Conservation (phyloP, 2,113 vertebrate genomes). For the Lampris incognitus region DNA sequence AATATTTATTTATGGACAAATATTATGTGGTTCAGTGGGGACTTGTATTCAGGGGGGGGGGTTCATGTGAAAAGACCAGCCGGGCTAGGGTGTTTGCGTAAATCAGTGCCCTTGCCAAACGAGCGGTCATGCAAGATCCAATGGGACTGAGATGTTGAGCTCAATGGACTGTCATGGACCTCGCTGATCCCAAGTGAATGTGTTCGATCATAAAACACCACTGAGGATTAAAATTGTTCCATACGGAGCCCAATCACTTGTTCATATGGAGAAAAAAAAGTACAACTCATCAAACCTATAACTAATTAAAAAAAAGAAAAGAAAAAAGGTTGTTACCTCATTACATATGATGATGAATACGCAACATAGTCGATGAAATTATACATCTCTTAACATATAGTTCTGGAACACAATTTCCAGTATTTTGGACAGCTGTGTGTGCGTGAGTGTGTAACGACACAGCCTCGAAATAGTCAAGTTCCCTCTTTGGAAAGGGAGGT, state of each 20-base stretch:
- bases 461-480: not conserved
- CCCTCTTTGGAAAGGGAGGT: not conserved
- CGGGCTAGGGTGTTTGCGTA: constrained; percentile 72
- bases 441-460: not conserved
- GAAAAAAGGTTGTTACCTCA: too few relatives aligned
- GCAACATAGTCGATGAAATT: too few relatives aligned
- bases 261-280: not conserved
- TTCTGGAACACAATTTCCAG: not conserved
- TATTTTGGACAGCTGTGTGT: not conserved
- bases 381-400: not conserved
- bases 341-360: too few relatives aligned
- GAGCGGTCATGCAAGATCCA: constrained; percentile 53
- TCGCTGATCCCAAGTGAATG: constrained; percentile 64
- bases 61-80: constrained; percentile 77
- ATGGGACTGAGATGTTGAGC: constrained; percentile 59
- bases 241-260: constrained; percentile 20
- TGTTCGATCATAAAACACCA: constrained; percentile 54
- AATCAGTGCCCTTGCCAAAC: constrained; percentile 75
- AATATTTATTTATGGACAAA: constrained; percentile 78
- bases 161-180: constrained; percentile 58
- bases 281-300: too few relatives aligned
- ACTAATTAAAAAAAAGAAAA: too few relatives aligned
- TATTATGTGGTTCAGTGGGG: constrained; percentile 75
- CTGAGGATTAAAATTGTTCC: constrained; percentile 54
- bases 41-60: constrained; percentile 69